Evolutionary conservation across 2,888 invertebrate genomes (phyloP), one percentile per base, ranked within the genome.

Genomic region (Drosophila siamana): DNA sequence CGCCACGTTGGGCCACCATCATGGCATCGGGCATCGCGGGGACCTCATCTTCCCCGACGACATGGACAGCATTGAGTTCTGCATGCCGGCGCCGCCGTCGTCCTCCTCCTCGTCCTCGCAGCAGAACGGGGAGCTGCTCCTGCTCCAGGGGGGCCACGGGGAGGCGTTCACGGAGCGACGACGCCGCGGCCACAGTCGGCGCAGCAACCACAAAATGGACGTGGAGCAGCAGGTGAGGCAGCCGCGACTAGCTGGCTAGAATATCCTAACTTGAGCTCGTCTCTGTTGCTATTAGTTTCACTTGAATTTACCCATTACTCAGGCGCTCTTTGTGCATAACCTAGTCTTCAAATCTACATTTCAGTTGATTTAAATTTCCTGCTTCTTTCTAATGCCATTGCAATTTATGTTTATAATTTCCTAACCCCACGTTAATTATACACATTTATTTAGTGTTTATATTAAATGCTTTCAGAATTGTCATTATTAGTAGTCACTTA

Each of bases 161-260:
- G 90, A 91, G 55, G 89, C 90, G 3, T 92, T 92, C 47, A 90
- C 90, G 60, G 92, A 92, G 65, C 84, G 91, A 7, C 86, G 91
- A 2, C 78, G 91, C 19, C 84, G 91, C 19, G 90, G 92, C 2
- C 89, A 91, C 74, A 91, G 89, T 51, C 88, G 91, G 28, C 86
- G 92, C 48, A 92, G 92, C 64, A 92, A 92, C 68, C 91, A 91
- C 62, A 92, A 92, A 80, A 88, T 91, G 76, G 91, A 92, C 64
- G 90, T 90, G 2, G 92, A 92, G 61, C 91, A 92, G 57, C 92
- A 92, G 91, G 92, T 92, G 50, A 54, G 11, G n/a, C 11, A 19
- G 3, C 6, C 7, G 1, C 4, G 2, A 43, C 19, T 19, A 19
- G n/a, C n/a, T n/a, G n/a, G n/a, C n/a, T n/a, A n/a, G n/a, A n/a